Conservation (phyloP, 1,140 invertebrate species). For the Ctenoplectra terminalis region DNA sequence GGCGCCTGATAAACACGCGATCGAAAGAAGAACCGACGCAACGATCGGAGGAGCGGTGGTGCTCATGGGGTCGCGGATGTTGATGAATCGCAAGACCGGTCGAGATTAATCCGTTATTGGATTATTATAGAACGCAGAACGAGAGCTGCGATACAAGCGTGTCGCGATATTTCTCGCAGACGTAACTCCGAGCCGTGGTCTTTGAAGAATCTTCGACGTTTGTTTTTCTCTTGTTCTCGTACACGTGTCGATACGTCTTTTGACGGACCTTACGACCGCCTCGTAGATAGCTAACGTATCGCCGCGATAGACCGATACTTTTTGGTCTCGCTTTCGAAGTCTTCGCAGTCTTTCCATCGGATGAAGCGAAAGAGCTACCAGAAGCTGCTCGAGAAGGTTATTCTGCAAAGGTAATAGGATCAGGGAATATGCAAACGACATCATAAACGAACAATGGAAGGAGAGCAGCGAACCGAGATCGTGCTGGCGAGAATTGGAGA, state of each 20-base stretch:
- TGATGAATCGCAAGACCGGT: not conserved
- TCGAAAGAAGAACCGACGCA: not conserved
- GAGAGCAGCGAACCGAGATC: not conserved
- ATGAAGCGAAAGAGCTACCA: not conserved
- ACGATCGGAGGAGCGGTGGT: not conserved
- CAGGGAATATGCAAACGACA: constrained; percentile 15
- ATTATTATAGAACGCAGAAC: not conserved
- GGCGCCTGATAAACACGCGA: constrained; percentile 1
- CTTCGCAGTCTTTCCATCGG: too few relatives aligned
- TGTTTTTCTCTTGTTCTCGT: not conserved
- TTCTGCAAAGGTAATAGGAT: not conserved
- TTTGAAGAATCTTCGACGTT: not conserved
- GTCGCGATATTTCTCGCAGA: not conserved
- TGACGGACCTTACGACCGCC: too few relatives aligned
- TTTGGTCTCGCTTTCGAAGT: not conserved
- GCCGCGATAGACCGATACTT: too few relatives aligned
- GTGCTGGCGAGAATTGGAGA: not conserved
- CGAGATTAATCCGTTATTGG: constrained; percentile 31
- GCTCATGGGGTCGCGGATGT: constrained; percentile 15
- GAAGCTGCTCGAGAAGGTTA: not conserved
- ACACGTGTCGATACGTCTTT: too few relatives aligned
- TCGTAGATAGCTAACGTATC: too few relatives aligned
- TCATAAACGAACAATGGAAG: not conserved
- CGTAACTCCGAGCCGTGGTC: not conserved
- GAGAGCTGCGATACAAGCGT: not conserved